These are phyloP conservation scores for Morpho deidamia DNA, from an alignment of 2,888 invertebrate genomes.

Conservation along the genomic window DNA sequence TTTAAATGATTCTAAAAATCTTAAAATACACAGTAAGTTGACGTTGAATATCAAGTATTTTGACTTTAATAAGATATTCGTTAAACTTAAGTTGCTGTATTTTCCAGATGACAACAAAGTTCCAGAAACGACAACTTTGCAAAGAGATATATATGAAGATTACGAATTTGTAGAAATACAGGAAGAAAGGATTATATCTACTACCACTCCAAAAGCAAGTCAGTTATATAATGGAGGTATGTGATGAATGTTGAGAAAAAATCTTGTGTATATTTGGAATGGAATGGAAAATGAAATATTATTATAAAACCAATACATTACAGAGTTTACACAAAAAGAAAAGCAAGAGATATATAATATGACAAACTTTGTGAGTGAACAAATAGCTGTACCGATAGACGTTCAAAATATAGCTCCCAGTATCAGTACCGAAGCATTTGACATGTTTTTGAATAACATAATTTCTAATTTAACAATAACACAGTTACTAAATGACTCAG, in stretches of 20 bases:
- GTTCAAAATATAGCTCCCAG: not conserved
- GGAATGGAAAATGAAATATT: not conserved
- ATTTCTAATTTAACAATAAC: constrained; percentile 5
- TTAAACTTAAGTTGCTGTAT: constrained; percentile 26
- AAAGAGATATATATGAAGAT: constrained; percentile 42
- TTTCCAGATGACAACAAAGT: constrained; percentile 44
- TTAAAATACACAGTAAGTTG: constrained; percentile 46
- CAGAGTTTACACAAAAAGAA: constrained; percentile 4
- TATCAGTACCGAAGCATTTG: constrained; percentile 9
- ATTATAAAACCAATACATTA: not conserved
- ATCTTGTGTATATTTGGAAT: not conserved
- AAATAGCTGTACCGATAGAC: too few species aligned
- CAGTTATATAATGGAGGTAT: constrained; percentile 15
- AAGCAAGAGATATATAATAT: not conserved
- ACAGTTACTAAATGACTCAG: constrained; percentile 12
- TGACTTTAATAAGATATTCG: constrained; percentile 17
- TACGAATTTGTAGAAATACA: constrained; percentile 35
- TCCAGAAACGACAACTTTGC: constrained; percentile 27
- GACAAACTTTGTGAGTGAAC: too few species aligned
- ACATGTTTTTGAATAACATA: constrained; percentile 6
- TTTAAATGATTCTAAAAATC: constrained; percentile 32
- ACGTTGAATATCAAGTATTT: constrained; percentile 21
- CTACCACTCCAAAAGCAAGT: constrained; percentile 2
- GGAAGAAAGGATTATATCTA: constrained; percentile 24
- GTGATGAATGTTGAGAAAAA: constrained; percentile 2